Evolutionary conservation across 2,113 vertebrate species (phyloP), one percentile per base, ranked within the genome.

Genomic region (Corynorhinus townsendii): DNA sequence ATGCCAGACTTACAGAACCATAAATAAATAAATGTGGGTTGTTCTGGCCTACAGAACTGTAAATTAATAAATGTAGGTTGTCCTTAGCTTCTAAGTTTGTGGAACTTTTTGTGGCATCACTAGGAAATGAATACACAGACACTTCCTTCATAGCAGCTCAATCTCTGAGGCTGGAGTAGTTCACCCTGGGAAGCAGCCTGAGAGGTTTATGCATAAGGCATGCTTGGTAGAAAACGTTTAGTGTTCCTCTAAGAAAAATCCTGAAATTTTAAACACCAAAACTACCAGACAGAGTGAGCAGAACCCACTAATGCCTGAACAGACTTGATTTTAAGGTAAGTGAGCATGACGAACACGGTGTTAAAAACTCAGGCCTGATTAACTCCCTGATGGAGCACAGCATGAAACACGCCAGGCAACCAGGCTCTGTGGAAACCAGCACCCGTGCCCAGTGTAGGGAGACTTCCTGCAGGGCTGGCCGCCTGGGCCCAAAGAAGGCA

Each of bases 321-420:
- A 89, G 94, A 30, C 96, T 95, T 96, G 94, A 95, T 96, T 95
- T 96, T 96, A 95, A 97, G 89, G 93, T 96, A 96, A 97, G 96
- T 91, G 94, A 95, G 96, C 95, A 82, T 97, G 96, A 96, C 83
- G 5, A 95, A 62, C 59, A 49, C 33, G 28, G 93, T 95, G 97
- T 96, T 96, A 97, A 91, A 93, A 95, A 94, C 91, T 91, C 96
- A 96, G 43, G 92, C 90, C 96, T 97, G 92, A 97, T 97, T 96
- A 95, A 91, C 66, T 84, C 94, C 91, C 96, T 96, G 96, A 96
- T 90, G 95, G 95, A 94, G 96, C 97, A 91, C 94, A 95, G 96
- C 89, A 20, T 94, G 96, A 95, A 85, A 69, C 89, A 95, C 89
- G 91, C 80, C 94, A 72, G 71, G 82, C 0, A 1, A 59, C 83